Evolutionary conservation across 2,888 invertebrate species (phyloP).

Genomic region (Idaea straminata): DNA sequence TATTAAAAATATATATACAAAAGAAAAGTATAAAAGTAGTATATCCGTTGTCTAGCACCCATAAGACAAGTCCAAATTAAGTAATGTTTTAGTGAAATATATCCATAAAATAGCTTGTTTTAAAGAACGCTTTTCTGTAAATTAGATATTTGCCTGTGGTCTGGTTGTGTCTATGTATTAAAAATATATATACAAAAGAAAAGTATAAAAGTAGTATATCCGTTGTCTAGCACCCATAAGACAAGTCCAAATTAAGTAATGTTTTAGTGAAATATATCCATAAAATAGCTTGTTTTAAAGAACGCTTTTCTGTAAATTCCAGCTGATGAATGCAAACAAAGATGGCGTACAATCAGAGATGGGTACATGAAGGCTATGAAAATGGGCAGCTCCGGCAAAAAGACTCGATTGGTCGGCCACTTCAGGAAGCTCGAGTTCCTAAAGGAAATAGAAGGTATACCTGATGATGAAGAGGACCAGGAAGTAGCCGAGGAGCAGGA

Average conservation of each 20-base stretch:
- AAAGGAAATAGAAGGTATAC: conserved; percentile 35
- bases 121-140: conserved; percentile 7
- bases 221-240: too few relatives aligned
- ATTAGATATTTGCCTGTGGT: too few relatives aligned
- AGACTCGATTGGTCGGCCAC: conserved; percentile 50
- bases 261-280: neutral
- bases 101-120: conserved; percentile 3
- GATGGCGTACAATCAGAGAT: conserved; percentile 78
- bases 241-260: too few relatives aligned
- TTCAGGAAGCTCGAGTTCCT: conserved; percentile 65
- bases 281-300: conserved; percentile 3
- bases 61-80: too few relatives aligned
- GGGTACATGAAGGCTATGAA: conserved; percentile 75
- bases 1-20: too few relatives aligned
- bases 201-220: too few relatives aligned
- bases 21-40: too few relatives aligned
- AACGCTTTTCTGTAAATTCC: conserved; percentile 35
- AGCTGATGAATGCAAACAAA: conserved; percentile 80
- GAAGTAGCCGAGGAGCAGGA: conserved; percentile 33
- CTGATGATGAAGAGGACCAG: conserved; percentile 33
- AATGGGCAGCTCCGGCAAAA: conserved; percentile 54
- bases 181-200: too few relatives aligned
- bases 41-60: too few relatives aligned
- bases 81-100: neutral
- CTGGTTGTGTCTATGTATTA: too few relatives aligned